These are phyloP conservation scores for Sylvia borin DNA, from an alignment of 2,797 vertebrate genomes.

Conservation along the genomic window DNA sequence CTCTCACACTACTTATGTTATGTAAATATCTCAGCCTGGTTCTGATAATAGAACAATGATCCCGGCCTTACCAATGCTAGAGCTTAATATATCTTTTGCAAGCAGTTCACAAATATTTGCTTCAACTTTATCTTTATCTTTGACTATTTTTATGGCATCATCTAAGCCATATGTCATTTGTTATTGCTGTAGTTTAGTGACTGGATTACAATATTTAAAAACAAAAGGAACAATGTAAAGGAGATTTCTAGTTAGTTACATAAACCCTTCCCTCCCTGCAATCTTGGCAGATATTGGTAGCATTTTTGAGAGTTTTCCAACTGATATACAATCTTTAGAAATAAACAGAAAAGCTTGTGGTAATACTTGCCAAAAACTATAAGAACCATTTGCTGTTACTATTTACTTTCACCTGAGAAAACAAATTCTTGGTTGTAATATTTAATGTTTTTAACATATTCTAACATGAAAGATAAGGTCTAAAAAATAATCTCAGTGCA, in stretches of 20 bases:
- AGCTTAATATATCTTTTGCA: background rate
- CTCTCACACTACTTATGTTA: background rate
- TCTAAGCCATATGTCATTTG: background rate
- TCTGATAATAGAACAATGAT: background rate
- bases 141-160: background rate
- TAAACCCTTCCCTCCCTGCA: background rate
- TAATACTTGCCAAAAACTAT: background rate
- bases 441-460: background rate
- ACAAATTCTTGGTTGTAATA: background rate
- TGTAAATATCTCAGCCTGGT: background rate
- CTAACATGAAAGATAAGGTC: background rate
- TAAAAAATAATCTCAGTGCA: background rate
- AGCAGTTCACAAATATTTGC: background rate
- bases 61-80: background rate
- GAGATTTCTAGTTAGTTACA: background rate
- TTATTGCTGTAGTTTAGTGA: background rate
- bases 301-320: background rate
- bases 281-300: background rate
- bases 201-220: background rate
- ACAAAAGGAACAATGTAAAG: background rate
- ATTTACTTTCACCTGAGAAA: background rate
- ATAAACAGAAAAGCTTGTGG: background rate
- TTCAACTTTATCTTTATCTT: background rate
- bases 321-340: background rate
- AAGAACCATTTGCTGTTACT: background rate